Percentiles rank a stretch among this genome's conserved stretches.
phyloP scores from a whole-genome alignment of 2,888 invertebrate genomes.

The Agrochola lychnidis region DNA sequence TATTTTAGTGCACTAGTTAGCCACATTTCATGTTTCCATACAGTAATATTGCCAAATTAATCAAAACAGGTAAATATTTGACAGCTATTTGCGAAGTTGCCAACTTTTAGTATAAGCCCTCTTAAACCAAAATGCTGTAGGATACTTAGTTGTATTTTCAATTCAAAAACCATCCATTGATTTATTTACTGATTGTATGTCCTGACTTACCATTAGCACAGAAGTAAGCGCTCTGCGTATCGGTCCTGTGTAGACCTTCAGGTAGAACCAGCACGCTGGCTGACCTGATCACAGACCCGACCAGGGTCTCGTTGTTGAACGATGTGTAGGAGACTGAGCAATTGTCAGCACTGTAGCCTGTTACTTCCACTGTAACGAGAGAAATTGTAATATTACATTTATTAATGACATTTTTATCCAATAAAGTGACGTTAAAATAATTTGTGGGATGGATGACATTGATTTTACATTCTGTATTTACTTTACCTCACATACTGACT shows the following conservation, averaged over 20 bases:
- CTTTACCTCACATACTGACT: no score
- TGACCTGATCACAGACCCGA: slow-evolving; percentile 91
- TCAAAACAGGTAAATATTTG: no score
- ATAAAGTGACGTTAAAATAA: no score
- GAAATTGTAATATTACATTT: neutral
- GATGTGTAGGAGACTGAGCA: slow-evolving; percentile 91
- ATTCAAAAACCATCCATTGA: neutral
- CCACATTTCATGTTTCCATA: no score
- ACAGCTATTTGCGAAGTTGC: no score
- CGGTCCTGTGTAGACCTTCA: slow-evolving; percentile 92
- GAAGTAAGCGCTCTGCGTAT: slow-evolving; percentile 93
- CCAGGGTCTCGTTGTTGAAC: slow-evolving; percentile 90
- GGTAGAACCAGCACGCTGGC: slow-evolving; percentile 91
- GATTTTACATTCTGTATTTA: no score
- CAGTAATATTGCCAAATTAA: no score
- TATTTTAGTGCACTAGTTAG: no score
- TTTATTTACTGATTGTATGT: neutral
- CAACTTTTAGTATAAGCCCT: no score
- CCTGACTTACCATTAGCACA: slow-evolving; percentile 91
- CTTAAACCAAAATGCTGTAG: neutral
- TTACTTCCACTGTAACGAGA: slow-evolving; percentile 90
- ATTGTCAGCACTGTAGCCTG: slow-evolving; percentile 92
- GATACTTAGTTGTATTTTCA: neutral
- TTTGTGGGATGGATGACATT: no score
- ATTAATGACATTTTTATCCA: no score